Evolutionary conservation across 2,888 invertebrate genomes (phyloP).

Genomic region (Anthophora plumipes): DNA sequence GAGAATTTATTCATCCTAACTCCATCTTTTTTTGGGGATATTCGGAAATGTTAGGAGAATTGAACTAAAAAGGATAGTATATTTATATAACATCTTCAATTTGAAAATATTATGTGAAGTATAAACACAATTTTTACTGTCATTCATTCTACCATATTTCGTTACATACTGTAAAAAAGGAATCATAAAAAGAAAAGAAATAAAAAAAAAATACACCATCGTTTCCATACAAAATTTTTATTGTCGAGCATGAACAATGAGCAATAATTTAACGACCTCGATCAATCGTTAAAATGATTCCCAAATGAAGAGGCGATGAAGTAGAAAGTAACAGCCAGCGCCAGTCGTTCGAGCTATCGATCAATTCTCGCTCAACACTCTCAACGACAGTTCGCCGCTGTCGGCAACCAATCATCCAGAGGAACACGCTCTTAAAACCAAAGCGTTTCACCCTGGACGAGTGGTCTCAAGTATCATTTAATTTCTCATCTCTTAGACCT

Average conservation of each 20-base stretch:
- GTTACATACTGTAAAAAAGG: no score
- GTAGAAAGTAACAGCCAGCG: slow-evolving; percentile 17
- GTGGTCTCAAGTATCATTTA: neutral
- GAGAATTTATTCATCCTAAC: no score
- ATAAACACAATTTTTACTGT: no score
- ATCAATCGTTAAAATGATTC: slow-evolving; percentile 30
- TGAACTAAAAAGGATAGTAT: no score
- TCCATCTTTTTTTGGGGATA: no score
- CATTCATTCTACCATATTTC: no score
- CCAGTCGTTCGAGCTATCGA: slow-evolving; percentile 48
- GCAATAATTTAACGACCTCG: slow-evolving; percentile 60
- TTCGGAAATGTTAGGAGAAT: no score
- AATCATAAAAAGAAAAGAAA: no score
- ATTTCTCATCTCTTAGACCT: neutral
- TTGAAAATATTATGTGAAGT: no score
- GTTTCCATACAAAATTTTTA: slow-evolving; percentile 33
- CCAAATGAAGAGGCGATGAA: slow-evolving; percentile 33
- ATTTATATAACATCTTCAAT: no score
- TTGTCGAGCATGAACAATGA: slow-evolving; percentile 42
- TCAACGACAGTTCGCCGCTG: slow-evolving; percentile 25
- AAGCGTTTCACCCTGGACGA: slow-evolving; percentile 5
- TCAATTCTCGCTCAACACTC: slow-evolving; percentile 41
- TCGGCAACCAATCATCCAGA: slow-evolving; percentile 35
- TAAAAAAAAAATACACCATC: no score
- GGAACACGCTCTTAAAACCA: neutral